Conservation (phyloP, 2,888 invertebrate species). For the Eledona agricola region DNA sequence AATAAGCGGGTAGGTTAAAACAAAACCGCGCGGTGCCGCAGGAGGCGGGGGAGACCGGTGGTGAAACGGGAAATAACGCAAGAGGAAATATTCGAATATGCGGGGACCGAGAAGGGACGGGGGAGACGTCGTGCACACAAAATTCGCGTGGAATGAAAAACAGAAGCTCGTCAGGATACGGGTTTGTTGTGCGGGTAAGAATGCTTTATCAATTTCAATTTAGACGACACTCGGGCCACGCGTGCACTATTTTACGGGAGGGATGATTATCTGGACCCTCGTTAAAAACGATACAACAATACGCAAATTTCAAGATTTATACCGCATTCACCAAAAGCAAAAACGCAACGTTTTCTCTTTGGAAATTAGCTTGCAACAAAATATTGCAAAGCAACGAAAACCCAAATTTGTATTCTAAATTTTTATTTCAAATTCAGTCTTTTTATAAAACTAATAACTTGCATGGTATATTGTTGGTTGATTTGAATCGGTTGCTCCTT, state of each 20-base stretch:
- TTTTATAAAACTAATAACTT: too few relatives aligned
- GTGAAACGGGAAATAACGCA: conserved; percentile 41
- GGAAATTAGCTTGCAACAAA: too few relatives aligned
- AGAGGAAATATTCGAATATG: conserved; percentile 43
- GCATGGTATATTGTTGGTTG: too few relatives aligned
- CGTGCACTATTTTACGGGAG: conserved; percentile 23
- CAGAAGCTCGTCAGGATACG: conserved; percentile 41
- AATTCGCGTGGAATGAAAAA: conserved; percentile 41
- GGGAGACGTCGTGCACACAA: conserved; percentile 26
- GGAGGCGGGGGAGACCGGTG: conserved; percentile 36
- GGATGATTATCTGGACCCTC: conserved; percentile 39
- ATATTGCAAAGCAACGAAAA: too few relatives aligned
- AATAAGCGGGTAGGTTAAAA: conserved; percentile 53
- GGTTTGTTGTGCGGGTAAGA: conserved; percentile 43
- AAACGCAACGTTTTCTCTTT: too few relatives aligned
- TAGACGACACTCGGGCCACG: conserved; percentile 42
- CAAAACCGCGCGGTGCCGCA: conserved; percentile 48
- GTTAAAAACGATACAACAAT: too few relatives aligned
- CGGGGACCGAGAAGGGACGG: conserved; percentile 26
- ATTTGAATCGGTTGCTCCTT: too few relatives aligned
- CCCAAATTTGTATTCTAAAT: too few relatives aligned
- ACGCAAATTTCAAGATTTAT: too few relatives aligned
- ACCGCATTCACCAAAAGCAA: too few relatives aligned
- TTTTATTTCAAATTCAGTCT: too few relatives aligned
- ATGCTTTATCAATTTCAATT: conserved; percentile 52